phyloP scores from a whole-genome alignment of 2,888 invertebrate species.

The Euspilapteryx auroguttella region DNA sequence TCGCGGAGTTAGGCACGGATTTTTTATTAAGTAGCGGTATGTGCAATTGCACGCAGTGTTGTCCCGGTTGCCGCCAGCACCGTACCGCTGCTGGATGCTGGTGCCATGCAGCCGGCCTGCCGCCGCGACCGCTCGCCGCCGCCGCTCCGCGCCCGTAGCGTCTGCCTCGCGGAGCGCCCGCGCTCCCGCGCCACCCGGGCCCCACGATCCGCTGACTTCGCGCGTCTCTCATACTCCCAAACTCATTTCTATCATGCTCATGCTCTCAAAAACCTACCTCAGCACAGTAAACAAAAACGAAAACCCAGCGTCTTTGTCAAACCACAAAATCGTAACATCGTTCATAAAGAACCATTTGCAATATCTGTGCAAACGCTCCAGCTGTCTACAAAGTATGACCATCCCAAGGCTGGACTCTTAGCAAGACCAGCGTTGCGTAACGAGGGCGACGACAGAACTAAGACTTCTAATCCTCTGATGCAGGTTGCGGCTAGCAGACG shows the following conservation, averaged over 20 bases:
- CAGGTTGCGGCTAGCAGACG: conserved; percentile 20
- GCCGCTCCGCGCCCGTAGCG: conserved; percentile 39
- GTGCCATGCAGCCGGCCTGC: conserved; percentile 8
- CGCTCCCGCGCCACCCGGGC: conserved; percentile 31
- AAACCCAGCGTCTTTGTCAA: conserved; percentile 31
- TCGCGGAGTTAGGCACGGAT: conserved; percentile 48
- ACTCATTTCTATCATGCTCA: conserved; percentile 22
- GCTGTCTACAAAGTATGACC: conserved; percentile 45
- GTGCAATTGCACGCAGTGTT: too few species aligned
- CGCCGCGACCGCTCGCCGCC: conserved; percentile 15
- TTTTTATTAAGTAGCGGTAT: conserved; percentile 48
- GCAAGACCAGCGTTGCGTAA: conserved; percentile 24
- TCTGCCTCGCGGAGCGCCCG: conserved; percentile 33
- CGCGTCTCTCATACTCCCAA: conserved; percentile 18
- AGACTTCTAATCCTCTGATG: conserved; percentile 38
- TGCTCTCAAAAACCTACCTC: too few species aligned
- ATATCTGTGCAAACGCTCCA: conserved; percentile 39
- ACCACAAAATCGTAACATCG: conserved; percentile 28
- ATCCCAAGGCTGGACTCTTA: conserved; percentile 23
- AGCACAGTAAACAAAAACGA: too few species aligned
- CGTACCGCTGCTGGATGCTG: neutral
- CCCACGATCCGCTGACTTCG: conserved; percentile 31
- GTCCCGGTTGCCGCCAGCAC: neutral
- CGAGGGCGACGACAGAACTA: conserved; percentile 26
- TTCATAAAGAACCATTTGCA: conserved; percentile 35